Percentiles rank a stretch among this genome's conserved stretches.
These are phyloP conservation scores for Styela clava DNA, from an alignment of 23 tunicate species.

Conservation along the genomic window DNA sequence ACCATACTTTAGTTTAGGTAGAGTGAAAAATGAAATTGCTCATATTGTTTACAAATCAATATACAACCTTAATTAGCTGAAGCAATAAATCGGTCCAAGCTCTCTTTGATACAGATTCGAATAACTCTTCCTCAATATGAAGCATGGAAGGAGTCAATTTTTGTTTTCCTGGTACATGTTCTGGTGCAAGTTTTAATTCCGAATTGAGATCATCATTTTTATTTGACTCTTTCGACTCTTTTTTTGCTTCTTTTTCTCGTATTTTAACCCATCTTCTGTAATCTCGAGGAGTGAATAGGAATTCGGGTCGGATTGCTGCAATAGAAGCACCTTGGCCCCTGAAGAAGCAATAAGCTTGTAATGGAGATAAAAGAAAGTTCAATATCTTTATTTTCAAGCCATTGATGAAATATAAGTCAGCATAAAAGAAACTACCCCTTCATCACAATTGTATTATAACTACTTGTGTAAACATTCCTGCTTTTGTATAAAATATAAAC, in stretches of 20 bases:
- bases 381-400: no score
- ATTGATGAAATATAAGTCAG: no score
- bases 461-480: no score
- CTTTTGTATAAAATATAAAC: no score
- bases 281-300: slow-evolving; percentile 74
- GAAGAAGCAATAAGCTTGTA: neutral
- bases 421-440: no score
- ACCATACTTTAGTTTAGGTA: no score
- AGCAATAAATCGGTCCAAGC: slow-evolving; percentile 93
- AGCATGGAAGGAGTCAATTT: slow-evolving; percentile 30
- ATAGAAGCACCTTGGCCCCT: slow-evolving; percentile 95
- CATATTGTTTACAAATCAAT: no score
- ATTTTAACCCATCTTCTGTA: slow-evolving; percentile 84
- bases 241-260: slow-evolving; percentile 52
- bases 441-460: no score
- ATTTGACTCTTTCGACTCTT: neutral
- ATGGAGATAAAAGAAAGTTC: neutral
- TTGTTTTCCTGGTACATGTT: neutral
- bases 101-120: slow-evolving; percentile 78
- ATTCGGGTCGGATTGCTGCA: slow-evolving; percentile 87
- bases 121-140: slow-evolving; percentile 78
- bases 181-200: neutral
- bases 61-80: slow-evolving; percentile 67
- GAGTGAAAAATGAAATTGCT: no score
- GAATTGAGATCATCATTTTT: neutral